Conservation (phyloP, 2,888 invertebrate genomes). For the Idaea straminata region DNA sequence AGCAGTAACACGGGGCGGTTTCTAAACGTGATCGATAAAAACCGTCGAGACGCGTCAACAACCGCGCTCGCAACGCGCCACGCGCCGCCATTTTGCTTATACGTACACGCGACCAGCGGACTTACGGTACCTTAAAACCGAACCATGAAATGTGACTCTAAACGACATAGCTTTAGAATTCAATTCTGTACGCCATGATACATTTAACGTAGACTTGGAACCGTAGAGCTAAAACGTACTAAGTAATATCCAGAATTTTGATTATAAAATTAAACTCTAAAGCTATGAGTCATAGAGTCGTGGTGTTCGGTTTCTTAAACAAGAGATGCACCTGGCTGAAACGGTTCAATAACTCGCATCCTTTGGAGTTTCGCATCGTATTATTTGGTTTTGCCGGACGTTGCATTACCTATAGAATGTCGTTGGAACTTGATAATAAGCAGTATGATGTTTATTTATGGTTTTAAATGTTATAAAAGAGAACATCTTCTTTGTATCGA, state of each 20-base stretch:
- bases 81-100: slow-evolving; percentile 70
- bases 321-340: background rate
- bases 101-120: slow-evolving; percentile 20
- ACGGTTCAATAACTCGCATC: slow-evolving; percentile 6
- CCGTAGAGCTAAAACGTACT: background rate
- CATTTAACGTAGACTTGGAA: background rate
- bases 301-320: background rate
- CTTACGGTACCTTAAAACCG: background rate
- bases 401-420: background rate
- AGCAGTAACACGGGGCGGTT: slow-evolving; percentile 33
- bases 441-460: background rate
- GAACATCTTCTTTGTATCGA: background rate
- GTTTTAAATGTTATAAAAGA: background rate
- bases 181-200: background rate
- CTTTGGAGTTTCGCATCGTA: background rate
- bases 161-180: background rate
- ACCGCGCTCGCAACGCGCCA: slow-evolving; percentile 54
- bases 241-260: background rate
- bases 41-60: slow-evolving; percentile 64
- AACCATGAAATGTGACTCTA: background rate
- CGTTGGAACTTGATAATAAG: background rate
- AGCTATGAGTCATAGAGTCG: background rate
- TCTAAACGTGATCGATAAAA: slow-evolving; percentile 46
- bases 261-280: background rate
- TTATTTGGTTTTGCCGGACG: background rate